Evolutionary conservation across 2,113 vertebrate species (phyloP), one percentile per base, ranked within the genome.

Genomic region (Crypturellus undulatus): DNA sequence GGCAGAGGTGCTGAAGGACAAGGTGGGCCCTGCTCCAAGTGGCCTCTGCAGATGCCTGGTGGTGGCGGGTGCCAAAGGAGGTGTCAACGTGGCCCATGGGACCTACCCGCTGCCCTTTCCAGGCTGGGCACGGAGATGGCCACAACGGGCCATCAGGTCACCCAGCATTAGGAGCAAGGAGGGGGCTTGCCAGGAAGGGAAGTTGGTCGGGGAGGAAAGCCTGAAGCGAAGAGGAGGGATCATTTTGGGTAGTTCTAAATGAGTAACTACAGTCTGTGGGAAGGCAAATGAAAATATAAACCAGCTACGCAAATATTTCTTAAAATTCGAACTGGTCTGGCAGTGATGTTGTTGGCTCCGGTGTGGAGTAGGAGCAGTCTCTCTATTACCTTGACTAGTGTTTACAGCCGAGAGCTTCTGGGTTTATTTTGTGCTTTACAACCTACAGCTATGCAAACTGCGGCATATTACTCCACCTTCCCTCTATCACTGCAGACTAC

Each of bases 41-140:
- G n/a, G 6, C 26, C 24, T 71, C 60, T 77, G 77, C 51, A 75
- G 6, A 71, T 87, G 59, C 87, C 83, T 32, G 11, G 73, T 83
- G 76, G 80, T 56, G 43, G 49, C 0, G 6, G 24, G 32, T 0
- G 1, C 4, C 2, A 42, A 68, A 14, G 80, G 30, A 25, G 3
- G 9, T 54, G 62, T 17, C 40, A 0, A 0, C 16, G 6, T 0
- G 1, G 25, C 54, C 28, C 0, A 0, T 16, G 59, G 42, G 40
- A 40, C 40, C 40, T 40, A 11, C 40, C 40, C 40, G 11, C 40
- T 40, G 40, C 40, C 11, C 40, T 11, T 40, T 40, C 40, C 40
- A 8, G 11, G 8, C 42, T 17, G 12, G 49, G 60, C 42, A 43
- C 13, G 30, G 73, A 92, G 34, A 59, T 36, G 63, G 70, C 60